These are phyloP conservation scores for Eupithecia tripunctaria DNA, from an alignment of 2,888 invertebrate genomes.

Conservation along the genomic window DNA sequence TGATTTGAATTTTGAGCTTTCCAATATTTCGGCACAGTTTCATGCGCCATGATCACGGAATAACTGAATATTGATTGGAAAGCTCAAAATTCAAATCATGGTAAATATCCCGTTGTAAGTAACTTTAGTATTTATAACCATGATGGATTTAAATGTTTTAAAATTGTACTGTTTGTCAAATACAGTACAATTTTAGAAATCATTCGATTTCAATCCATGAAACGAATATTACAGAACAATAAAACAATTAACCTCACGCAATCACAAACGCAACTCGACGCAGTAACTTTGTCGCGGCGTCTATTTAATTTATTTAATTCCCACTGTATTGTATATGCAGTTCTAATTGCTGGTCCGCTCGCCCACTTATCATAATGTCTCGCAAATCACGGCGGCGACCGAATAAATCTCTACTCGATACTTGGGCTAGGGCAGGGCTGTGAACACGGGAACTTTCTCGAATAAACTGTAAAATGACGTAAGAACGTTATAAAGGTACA, in stretches of 20 bases:
- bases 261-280: constrained; percentile 33
- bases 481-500: not conserved
- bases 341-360: constrained; percentile 77
- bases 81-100: too few species aligned
- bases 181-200: too few species aligned
- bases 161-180: not conserved
- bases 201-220: not conserved
- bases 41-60: too few species aligned
- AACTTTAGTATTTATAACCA: too few species aligned
- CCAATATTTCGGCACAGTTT: too few species aligned
- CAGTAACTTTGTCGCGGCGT: constrained; percentile 59
- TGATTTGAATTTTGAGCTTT: too few species aligned
- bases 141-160: too few species aligned
- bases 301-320: constrained; percentile 72
- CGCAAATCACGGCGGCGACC: constrained; percentile 76
- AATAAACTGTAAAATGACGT: not conserved
- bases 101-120: too few species aligned
- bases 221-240: constrained; percentile 21
- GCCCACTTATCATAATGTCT: constrained; percentile 83
- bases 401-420: constrained; percentile 77
- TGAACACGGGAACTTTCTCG: constrained; percentile 19
- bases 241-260: constrained; percentile 27
- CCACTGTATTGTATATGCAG: constrained; percentile 57
- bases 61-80: too few species aligned
- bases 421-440: constrained; percentile 60